These are phyloP conservation scores for Marmota monax DNA, from an alignment of 2,113 vertebrate genomes.

Conservation along the genomic window DNA sequence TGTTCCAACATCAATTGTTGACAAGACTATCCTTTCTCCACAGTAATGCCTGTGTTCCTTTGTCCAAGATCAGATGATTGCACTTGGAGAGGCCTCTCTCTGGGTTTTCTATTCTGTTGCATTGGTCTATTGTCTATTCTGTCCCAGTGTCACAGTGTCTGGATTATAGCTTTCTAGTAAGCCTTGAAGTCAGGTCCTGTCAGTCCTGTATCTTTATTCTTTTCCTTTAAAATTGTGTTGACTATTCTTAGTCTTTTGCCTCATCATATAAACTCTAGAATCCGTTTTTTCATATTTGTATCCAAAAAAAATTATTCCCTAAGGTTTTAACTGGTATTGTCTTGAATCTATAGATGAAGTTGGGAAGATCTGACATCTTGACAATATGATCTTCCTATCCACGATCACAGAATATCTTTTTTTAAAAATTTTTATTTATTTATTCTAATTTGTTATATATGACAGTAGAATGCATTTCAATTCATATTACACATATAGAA, in stretches of 20 bases:
- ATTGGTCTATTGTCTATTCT: background rate
- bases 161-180: background rate
- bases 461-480: too few relatives aligned
- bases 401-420: background rate
- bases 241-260: background rate
- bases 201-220: background rate
- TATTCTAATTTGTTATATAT: too few relatives aligned
- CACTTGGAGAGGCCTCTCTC: background rate
- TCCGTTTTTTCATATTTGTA: background rate
- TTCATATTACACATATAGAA: too few relatives aligned
- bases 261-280: background rate
- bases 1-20: background rate
- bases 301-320: background rate
- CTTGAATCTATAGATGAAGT: background rate
- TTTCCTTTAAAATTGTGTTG: background rate
- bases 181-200: background rate
- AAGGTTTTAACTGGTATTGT: background rate
- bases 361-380: background rate
- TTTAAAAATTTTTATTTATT: too few relatives aligned
- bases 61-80: background rate
- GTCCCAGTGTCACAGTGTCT: background rate
- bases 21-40: background rate
- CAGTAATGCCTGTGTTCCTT: background rate
- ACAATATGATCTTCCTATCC: background rate
- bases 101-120: background rate